A percentile compares a stretch with the other conserved stretches of the same genome.
Conservation (phyloP, 2,797 vertebrate genomes). For the Neomorphus geoffroyi region DNA sequence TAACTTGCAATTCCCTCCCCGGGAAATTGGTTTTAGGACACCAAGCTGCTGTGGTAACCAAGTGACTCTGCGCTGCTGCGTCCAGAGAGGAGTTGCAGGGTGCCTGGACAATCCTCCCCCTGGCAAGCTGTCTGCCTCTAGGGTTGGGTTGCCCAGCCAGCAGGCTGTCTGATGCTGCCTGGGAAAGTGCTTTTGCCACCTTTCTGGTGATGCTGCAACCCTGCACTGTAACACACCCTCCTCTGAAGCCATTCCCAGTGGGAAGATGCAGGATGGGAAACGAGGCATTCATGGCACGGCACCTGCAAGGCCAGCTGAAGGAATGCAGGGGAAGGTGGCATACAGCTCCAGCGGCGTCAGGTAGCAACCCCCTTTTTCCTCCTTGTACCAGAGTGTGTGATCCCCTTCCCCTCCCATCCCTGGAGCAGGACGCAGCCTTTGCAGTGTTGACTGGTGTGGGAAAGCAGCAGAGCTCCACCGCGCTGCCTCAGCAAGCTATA, state of each 20-base stretch:
- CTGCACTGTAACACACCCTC: not conserved
- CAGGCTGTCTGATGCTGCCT: not conserved
- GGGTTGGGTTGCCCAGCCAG: not conserved
- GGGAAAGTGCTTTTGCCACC: not conserved
- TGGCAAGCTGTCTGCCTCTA: not conserved
- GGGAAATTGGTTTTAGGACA: not conserved
- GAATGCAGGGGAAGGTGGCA: not conserved
- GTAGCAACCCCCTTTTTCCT: constrained; percentile 23
- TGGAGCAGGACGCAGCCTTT: constrained; percentile 40
- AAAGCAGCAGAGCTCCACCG: not conserved
- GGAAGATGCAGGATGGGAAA: not conserved
- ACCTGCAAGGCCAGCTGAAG: not conserved
- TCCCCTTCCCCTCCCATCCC: constrained; percentile 44
- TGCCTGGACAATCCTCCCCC: not conserved
- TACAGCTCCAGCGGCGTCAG: not conserved
- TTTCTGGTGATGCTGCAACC: not conserved
- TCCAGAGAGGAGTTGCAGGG: not conserved
- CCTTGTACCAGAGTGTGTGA: constrained; percentile 62
- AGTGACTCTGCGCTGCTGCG: not conserved
- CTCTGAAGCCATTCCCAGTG: not conserved
- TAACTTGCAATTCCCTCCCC: not conserved
- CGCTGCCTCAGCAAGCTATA: constrained; percentile 22
- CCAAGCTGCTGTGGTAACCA: not conserved
- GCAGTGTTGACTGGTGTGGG: constrained; percentile 21
- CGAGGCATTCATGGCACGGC: not conserved